phyloP scores from a whole-genome alignment of 2,888 invertebrate genomes.

The Tenthredo livida region DNA sequence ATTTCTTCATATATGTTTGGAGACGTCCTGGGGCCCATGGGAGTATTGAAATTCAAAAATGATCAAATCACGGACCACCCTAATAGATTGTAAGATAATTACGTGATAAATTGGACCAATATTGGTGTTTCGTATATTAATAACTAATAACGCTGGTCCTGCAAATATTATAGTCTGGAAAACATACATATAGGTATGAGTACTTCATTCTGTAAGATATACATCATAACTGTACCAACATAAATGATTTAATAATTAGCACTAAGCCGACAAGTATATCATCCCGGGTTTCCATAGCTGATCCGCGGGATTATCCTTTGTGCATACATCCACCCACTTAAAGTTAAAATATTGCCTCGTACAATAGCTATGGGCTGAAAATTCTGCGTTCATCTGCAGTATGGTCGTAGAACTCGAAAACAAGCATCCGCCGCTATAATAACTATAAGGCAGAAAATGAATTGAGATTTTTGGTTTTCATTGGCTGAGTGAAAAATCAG shows the following conservation, averaged over 20 bases:
- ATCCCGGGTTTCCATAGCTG: not conserved
- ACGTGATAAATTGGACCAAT: not conserved
- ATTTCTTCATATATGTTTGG: too few species aligned
- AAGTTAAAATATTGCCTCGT: constrained; percentile 2
- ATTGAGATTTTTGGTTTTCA: too few species aligned
- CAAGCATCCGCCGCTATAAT: too few species aligned
- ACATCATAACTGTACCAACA: not conserved
- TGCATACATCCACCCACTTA: not conserved
- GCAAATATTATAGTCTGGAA: not conserved
- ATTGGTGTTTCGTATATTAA: not conserved
- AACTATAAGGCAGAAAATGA: too few species aligned
- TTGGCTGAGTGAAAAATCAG: too few species aligned
- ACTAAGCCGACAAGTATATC: not conserved
- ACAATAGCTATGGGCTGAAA: not conserved
- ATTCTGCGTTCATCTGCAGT: not conserved
- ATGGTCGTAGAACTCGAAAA: not conserved
- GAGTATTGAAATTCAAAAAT: too few species aligned
- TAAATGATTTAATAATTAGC: not conserved
- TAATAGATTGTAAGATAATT: not conserved
- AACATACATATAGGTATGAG: not conserved
- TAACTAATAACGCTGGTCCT: not conserved
- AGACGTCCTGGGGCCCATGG: too few species aligned
- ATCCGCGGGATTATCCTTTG: constrained; percentile 9
- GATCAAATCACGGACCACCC: too few species aligned
- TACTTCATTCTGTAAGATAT: not conserved